These are phyloP conservation scores for Hydrocynus forskahlii DNA, from an alignment of 2,797 vertebrate species.

Conservation along the genomic window DNA sequence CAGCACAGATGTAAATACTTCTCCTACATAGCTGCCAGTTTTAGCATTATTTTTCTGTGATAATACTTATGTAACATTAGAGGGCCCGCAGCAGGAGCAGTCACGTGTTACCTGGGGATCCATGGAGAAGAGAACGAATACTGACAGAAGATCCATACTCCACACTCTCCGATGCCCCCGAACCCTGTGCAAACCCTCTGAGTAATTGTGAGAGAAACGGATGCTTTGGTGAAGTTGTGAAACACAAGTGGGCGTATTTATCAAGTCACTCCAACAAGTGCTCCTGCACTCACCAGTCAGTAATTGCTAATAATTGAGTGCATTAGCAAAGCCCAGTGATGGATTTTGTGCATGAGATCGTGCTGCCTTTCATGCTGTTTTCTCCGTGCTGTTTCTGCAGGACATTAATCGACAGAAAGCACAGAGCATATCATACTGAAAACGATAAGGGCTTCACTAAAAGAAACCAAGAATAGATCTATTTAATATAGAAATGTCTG, in stretches of 20 bases:
- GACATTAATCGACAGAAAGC: constrained; percentile 31
- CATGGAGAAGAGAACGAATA: neutral
- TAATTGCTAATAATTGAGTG: constrained; percentile 80
- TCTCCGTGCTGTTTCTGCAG: constrained; percentile 16
- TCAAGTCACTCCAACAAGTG: constrained; percentile 64
- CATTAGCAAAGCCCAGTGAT: constrained; percentile 60
- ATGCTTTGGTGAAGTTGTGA: constrained; percentile 56
- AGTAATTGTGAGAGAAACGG: constrained; percentile 52
- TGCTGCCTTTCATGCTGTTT: constrained; percentile 6
- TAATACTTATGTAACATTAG: constrained; percentile 56
- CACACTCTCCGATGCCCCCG: constrained; percentile 40
- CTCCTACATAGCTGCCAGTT: constrained; percentile 47
- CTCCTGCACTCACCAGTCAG: constrained; percentile 67
- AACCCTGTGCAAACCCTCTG: constrained; percentile 44
- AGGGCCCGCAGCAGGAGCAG: constrained; percentile 24
- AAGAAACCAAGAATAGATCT: constrained; percentile 16
- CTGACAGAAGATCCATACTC: constrained; percentile 30
- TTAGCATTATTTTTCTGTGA: constrained; percentile 48
- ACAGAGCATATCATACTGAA: neutral
- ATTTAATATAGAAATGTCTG: constrained; percentile 1
- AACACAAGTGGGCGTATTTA: constrained; percentile 70
- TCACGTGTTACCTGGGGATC: constrained; percentile 29
- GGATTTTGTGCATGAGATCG: constrained; percentile 52
- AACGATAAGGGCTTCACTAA: neutral
- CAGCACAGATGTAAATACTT: constrained; percentile 45